Evolutionary conservation across 2,113 vertebrate genomes (phyloP).

Genomic region (Alethe diademata): DNA sequence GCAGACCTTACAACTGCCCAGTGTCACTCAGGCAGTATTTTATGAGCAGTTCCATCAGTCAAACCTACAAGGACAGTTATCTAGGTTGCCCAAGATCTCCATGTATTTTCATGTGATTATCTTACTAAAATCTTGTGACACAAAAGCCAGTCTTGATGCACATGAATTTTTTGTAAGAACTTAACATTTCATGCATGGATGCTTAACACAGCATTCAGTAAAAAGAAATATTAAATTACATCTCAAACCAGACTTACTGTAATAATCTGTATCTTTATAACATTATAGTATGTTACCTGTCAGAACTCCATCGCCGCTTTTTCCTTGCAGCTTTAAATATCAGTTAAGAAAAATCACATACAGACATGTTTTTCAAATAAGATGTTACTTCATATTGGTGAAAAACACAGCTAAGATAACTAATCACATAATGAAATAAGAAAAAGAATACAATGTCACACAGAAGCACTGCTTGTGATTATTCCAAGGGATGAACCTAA

Average conservation of each 20-base stretch:
- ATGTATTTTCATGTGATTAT: not conserved
- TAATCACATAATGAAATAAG: not conserved
- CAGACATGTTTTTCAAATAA: not conserved
- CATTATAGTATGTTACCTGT: constrained; percentile 51
- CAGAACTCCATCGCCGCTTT: constrained; percentile 34
- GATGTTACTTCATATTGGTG: not conserved
- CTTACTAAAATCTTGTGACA: not conserved
- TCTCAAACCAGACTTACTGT: not conserved
- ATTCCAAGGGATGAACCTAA: not conserved
- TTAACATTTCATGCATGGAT: not conserved
- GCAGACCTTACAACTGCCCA: not conserved
- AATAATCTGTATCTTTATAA: not conserved
- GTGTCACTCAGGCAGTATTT: not conserved
- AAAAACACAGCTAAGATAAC: not conserved
- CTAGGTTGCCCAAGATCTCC: not conserved
- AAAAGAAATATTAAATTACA: not conserved
- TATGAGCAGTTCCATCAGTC: not conserved
- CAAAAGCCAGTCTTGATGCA: not conserved
- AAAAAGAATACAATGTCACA: not conserved
- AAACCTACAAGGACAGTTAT: not conserved
- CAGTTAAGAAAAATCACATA: constrained; percentile 38
- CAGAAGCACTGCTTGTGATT: not conserved
- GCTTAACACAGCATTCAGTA: not conserved
- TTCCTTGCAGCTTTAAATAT: constrained; percentile 58
- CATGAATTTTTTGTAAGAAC: not conserved